Evolutionary conservation across 2,888 invertebrate genomes (phyloP), one percentile per base, ranked within the genome.

Genomic region (Mesopsocus fuscifrons): DNA sequence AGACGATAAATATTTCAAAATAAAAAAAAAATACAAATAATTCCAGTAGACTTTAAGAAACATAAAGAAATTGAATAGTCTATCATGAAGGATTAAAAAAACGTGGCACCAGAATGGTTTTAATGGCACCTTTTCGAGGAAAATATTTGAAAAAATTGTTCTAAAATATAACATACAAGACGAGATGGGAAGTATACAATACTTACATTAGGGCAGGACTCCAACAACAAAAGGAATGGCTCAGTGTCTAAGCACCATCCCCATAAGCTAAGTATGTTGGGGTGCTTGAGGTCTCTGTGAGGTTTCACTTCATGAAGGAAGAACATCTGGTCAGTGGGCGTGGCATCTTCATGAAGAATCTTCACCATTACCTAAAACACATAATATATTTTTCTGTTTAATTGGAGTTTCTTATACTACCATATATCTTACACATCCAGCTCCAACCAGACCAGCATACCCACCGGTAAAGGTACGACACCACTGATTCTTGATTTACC

Each of bases 321-420:
- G 54, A 75, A 68, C 47, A 77, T 72, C 55, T 82, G 78, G 53
- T 87, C 83, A 40, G 71, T 69, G n/a, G 71, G 64, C 11, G 72
- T 72, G 11, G 83, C 80, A 54, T 80, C 80, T 52, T 81, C 81
- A 48, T 79, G 75, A 32, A 87, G 66, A 47, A 84, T 80, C 57
- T 81, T 74, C 3, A 85, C 83, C n/a, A 79, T 73, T n/a, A 81
- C 79, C 26, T 26, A n/a, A n/a, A n/a, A n/a, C n/a, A n/a, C n/a
- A n/a, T n/a, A n/a, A n/a, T n/a, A 20, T 71, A 67, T 3, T 61
- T 62, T 34, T 52, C 55, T 52, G 53, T 56, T 51, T 50, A 48
- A 6, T 45, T 44, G 53, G 51, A 26, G 53, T n/a, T n/a, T n/a
- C n/a, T n/a, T n/a, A n/a, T n/a, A n/a, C n/a, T n/a, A n/a, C n/a